A percentile compares a stretch with the other conserved stretches of the same genome.
These are phyloP conservation scores for Oscheius sp. DNA, from an alignment of 1,140 invertebrate species.

Conservation along the genomic window DNA sequence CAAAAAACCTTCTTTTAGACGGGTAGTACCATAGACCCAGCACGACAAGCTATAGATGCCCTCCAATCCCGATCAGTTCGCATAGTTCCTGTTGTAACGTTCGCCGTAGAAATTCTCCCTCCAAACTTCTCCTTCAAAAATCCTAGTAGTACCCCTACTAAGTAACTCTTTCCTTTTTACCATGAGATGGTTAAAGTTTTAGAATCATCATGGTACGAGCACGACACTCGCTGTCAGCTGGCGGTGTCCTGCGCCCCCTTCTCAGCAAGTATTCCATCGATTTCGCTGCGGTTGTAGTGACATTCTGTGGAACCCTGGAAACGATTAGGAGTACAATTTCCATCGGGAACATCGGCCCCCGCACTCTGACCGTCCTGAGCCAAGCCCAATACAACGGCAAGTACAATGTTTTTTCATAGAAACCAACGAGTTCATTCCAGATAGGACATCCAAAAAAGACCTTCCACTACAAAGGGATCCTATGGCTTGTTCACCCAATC, in stretches of 20 bases:
- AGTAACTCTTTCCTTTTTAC: not conserved
- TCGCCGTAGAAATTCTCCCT: slow-evolving; percentile 54
- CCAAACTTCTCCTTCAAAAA: slow-evolving; percentile 47
- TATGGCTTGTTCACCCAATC: slow-evolving; percentile 12
- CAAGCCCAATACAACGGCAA: slow-evolving; percentile 50
- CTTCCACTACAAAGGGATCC: slow-evolving; percentile 16
- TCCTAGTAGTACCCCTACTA: slow-evolving; percentile 17
- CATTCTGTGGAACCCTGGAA: slow-evolving; percentile 44
- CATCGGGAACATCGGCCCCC: slow-evolving; percentile 42
- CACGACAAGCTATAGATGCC: slow-evolving; percentile 54
- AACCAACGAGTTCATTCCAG: too few species aligned
- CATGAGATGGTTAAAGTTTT: not conserved
- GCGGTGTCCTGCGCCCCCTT: slow-evolving; percentile 49
- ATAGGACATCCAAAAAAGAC: slow-evolving; percentile 6
- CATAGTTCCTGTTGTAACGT: slow-evolving; percentile 52
- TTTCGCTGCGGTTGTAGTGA: slow-evolving; percentile 46
- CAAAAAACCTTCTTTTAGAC: slow-evolving; percentile 39
- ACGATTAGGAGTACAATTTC: slow-evolving; percentile 11
- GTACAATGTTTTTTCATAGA: not conserved
- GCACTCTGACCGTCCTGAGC: slow-evolving; percentile 51
- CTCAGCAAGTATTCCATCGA: slow-evolving; percentile 55
- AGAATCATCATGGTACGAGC: slow-evolving; percentile 52
- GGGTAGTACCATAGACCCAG: slow-evolving; percentile 55
- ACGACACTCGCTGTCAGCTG: slow-evolving; percentile 50
- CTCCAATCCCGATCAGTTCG: slow-evolving; percentile 52